Evolutionary conservation across 2,113 vertebrate species (phyloP).

Genomic region (Monopterus albus): DNA sequence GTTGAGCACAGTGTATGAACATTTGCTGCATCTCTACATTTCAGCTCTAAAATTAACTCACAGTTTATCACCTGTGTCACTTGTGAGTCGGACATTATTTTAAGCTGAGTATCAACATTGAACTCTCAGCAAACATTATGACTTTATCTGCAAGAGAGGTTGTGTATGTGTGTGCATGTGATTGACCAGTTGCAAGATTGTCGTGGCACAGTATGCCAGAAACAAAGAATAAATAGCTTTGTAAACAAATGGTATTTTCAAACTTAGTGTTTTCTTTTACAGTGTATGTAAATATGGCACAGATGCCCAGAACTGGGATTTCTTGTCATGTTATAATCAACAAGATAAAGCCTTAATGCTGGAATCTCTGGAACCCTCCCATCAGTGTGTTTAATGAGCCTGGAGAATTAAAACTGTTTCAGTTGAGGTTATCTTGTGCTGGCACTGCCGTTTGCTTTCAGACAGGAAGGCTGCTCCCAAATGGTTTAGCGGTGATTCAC

Average conservation of each 20-base stretch:
- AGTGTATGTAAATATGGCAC: too few relatives aligned
- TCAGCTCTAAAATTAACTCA: background rate
- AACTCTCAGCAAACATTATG: background rate
- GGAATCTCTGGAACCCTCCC: background rate
- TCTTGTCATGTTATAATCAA: background rate
- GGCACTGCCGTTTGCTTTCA: slow-evolving; percentile 21
- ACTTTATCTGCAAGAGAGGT: background rate
- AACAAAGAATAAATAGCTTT: background rate
- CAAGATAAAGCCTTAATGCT: background rate
- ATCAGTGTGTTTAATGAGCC: slow-evolving; percentile 1
- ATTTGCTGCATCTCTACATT: background rate
- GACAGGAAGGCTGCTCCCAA: slow-evolving; percentile 4
- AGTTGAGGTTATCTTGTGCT: slow-evolving; percentile 7
- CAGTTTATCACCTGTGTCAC: background rate
- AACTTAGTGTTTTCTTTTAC: too few relatives aligned
- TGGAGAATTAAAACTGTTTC: background rate
- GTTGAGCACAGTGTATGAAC: background rate
- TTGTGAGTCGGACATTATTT: background rate
- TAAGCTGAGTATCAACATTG: background rate
- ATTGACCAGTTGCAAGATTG: background rate
- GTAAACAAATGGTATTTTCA: too few relatives aligned
- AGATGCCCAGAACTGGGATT: background rate
- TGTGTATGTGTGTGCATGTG: background rate
- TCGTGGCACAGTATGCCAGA: background rate
- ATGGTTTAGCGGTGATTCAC: slow-evolving; percentile 22